phyloP scores from a whole-genome alignment of 2,797 vertebrate species.

The Intellagama lesueurii region DNA sequence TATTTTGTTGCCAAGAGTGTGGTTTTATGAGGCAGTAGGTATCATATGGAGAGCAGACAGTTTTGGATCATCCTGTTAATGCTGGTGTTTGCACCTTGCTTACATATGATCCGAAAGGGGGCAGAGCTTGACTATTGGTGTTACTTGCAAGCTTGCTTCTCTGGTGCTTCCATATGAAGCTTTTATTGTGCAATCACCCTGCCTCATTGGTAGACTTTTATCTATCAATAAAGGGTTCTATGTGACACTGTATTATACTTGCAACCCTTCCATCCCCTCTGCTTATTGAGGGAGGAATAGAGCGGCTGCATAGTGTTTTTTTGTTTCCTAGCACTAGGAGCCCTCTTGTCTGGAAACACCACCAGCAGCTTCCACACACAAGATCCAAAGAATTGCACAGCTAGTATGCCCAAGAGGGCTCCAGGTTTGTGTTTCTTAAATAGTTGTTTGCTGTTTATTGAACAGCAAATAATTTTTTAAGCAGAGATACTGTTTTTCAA shows the following conservation, averaged over 20 bases:
- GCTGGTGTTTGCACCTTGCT: neutral
- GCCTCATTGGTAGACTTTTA: too few relatives aligned
- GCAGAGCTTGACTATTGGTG: neutral
- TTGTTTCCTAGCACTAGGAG: neutral
- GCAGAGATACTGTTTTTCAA: neutral
- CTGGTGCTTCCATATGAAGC: neutral
- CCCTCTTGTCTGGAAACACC: neutral
- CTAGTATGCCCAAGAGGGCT: neutral
- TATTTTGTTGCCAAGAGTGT: neutral
- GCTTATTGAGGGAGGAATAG: neutral
- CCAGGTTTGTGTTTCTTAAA: neutral
- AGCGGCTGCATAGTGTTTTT: neutral
- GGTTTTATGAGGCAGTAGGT: neutral
- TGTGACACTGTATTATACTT: too few relatives aligned
- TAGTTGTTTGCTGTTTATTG: neutral
- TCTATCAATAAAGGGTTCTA: too few relatives aligned
- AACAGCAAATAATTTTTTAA: neutral
- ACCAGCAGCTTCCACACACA: neutral
- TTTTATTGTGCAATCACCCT: neutral
- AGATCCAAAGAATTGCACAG: neutral
- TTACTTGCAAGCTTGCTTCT: neutral
- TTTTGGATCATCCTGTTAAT: neutral
- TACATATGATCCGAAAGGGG: neutral
- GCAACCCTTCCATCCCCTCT: too few relatives aligned
- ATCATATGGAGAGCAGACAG: too few relatives aligned